Evolutionary conservation across 2,113 vertebrate genomes (phyloP).

Genomic region (Pelusios castaneus): DNA sequence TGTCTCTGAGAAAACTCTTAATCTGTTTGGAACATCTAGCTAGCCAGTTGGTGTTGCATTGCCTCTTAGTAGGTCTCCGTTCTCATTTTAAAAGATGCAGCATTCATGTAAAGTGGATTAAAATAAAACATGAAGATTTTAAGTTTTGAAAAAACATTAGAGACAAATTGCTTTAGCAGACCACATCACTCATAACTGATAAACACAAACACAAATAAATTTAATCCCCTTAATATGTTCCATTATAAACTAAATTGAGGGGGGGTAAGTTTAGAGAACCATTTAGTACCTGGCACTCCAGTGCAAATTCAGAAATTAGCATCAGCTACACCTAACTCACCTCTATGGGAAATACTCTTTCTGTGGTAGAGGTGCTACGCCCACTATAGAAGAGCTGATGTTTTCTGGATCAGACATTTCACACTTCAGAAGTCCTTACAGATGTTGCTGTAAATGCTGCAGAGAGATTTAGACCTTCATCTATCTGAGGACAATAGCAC

Average conservation of each 20-base stretch:
- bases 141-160: neutral
- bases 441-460: neutral
- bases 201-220: neutral
- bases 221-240: neutral
- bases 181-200: neutral
- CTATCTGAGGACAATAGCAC: neutral
- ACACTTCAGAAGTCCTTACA: neutral
- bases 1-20: conserved; percentile 19
- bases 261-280: fast-evolving
- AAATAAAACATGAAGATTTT: neutral
- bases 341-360: neutral
- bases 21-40: conserved; percentile 66
- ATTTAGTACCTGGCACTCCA: neutral
- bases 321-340: neutral
- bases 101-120: neutral
- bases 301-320: neutral
- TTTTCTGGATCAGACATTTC: neutral
- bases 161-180: neutral
- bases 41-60: conserved; percentile 23
- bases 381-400: neutral
- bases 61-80: neutral
- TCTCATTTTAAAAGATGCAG: neutral
- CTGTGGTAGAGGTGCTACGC: neutral
- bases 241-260: neutral
- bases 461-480: neutral